Conservation (phyloP, 2,888 invertebrate species). For the Thera britannica region DNA sequence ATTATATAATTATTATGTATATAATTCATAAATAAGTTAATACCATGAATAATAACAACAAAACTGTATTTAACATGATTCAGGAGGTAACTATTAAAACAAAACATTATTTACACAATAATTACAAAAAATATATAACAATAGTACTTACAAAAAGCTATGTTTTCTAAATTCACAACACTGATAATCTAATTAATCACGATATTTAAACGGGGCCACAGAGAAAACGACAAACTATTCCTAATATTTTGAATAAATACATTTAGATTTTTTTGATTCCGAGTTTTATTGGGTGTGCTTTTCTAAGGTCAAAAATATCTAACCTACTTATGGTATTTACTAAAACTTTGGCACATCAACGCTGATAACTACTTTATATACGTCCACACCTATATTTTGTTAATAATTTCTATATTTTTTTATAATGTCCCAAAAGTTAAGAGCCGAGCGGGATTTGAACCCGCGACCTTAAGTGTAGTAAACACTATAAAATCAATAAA, state of each 20-base stretch:
- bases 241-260: no score
- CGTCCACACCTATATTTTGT: slow-evolving; percentile 55
- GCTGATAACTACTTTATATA: slow-evolving; percentile 45
- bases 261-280: not conserved
- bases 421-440: no score
- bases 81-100: not conserved
- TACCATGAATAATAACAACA: slow-evolving; percentile 1
- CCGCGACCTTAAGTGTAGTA: no score
- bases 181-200: slow-evolving; percentile 59
- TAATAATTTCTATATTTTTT: slow-evolving; percentile 48
- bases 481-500: no score
- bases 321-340: slow-evolving; percentile 48
- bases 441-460: no score
- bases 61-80: not conserved
- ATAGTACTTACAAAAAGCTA: slow-evolving; percentile 33
- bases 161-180: slow-evolving; percentile 64
- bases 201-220: slow-evolving; percentile 52
- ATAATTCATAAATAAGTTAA: slow-evolving; percentile 1
- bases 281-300: slow-evolving; percentile 50
- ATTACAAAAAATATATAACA: slow-evolving; percentile 12
- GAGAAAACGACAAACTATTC: slow-evolving; percentile 45
- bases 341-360: slow-evolving; percentile 62
- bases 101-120: slow-evolving; percentile 29
- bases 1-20: no score
- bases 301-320: slow-evolving; percentile 48